Conservation (phyloP, 2,888 invertebrate genomes). For the Plagiodera versicolora region DNA sequence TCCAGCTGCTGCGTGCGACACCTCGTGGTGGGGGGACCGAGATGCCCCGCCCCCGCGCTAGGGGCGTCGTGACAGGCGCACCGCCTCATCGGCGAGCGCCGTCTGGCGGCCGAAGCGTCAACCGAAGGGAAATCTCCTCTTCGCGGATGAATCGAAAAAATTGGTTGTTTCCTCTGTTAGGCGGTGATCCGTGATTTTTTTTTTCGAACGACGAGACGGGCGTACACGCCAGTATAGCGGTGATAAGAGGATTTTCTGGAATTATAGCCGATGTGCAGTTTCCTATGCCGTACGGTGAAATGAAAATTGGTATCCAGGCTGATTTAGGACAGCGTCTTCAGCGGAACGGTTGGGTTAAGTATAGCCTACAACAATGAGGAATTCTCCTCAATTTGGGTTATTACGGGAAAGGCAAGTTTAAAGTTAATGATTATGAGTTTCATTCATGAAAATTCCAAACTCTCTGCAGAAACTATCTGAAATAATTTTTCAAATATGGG, state of each 20-base stretch:
- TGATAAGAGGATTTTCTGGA: background rate
- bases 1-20: background rate
- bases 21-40: background rate
- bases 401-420: no score
- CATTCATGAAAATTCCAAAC: no score
- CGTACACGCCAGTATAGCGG: background rate
- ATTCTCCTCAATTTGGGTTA: no score
- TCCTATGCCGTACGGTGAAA: background rate
- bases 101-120: conserved; percentile 5
- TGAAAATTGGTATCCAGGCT: no score
- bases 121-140: background rate
- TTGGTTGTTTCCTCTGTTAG: conserved; percentile 19
- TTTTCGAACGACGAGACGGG: background rate
- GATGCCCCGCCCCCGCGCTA: background rate
- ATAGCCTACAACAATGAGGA: no score
- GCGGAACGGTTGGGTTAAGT: no score
- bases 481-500: no score
- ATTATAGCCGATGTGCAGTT: background rate
- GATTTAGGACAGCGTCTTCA: no score
- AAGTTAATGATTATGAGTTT: no score
- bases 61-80: conserved; percentile 1
- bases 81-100: conserved; percentile 11
- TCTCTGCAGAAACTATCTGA: no score
- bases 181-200: conserved; percentile 10
- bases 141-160: conserved; percentile 20